phyloP scores from a whole-genome alignment of 2,113 vertebrate species.

The Cathartes aura region DNA sequence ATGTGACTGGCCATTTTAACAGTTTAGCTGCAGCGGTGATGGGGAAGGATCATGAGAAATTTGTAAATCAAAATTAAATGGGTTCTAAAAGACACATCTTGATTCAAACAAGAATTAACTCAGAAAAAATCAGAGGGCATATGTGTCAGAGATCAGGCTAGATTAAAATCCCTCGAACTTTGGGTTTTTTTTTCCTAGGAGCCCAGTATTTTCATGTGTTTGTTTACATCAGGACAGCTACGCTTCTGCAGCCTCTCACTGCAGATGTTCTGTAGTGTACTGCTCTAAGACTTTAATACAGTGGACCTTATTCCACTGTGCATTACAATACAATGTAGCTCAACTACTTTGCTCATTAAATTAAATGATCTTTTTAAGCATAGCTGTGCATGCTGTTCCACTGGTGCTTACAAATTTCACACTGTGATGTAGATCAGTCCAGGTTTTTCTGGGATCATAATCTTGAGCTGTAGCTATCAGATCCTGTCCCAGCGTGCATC shows the following conservation, averaged over 20 bases:
- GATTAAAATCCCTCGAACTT: neutral
- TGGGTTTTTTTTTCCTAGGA: neutral
- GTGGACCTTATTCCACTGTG: neutral
- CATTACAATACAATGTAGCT: neutral
- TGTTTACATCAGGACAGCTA: neutral
- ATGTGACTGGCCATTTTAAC: neutral
- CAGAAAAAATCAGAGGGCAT: neutral
- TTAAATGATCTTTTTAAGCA: neutral
- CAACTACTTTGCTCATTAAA: neutral
- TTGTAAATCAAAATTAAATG: neutral
- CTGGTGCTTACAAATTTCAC: neutral
- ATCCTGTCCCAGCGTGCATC: neutral
- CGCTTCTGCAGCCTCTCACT: accelerated
- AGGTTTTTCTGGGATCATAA: neutral
- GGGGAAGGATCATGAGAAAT: neutral
- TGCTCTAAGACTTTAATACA: neutral
- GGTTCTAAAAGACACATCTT: neutral
- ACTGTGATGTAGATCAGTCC: neutral
- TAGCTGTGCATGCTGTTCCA: neutral
- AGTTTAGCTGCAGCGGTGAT: neutral
- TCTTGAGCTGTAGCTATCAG: accelerated
- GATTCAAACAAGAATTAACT: neutral
- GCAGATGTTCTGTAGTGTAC: neutral
- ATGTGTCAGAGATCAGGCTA: neutral
- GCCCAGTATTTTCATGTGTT: neutral